A percentile compares a stretch with the other conserved stretches of the same genome.
These are phyloP conservation scores for Trochalopteron elliotii DNA, from an alignment of 2,113 vertebrate species.

Conservation along the genomic window DNA sequence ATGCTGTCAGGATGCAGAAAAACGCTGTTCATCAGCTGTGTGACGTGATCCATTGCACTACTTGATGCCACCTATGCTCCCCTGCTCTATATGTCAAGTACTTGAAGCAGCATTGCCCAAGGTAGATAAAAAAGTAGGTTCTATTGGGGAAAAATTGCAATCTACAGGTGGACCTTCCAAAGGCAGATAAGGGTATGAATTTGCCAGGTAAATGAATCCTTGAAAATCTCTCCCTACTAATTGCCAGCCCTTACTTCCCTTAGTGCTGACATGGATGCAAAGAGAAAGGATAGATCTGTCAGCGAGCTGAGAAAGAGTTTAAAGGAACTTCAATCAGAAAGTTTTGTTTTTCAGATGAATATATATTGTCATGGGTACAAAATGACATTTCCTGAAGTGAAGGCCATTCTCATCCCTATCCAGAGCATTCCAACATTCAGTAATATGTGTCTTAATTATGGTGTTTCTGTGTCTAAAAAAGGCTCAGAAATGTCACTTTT, in stretches of 20 bases:
- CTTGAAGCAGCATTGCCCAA: not conserved
- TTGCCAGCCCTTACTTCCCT: not conserved
- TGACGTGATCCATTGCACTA: not conserved
- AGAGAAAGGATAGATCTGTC: not conserved
- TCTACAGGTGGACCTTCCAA: not conserved
- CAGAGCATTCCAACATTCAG: not conserved
- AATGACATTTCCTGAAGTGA: slow-evolving; percentile 44
- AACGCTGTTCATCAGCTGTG: not conserved
- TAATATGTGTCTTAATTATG: slow-evolving; percentile 49
- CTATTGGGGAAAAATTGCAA: not conserved
- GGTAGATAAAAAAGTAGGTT: not conserved
- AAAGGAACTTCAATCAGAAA: slow-evolving; percentile 14
- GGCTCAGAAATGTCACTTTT: slow-evolving; percentile 52
- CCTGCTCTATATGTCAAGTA: not conserved
- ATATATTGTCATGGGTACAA: slow-evolving; percentile 2
- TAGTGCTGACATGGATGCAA: not conserved
- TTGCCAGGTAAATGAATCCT: not conserved
- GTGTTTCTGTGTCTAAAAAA: slow-evolving; percentile 14
- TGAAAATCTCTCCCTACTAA: not conserved
- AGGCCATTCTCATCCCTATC: slow-evolving; percentile 10
- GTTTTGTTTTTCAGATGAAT: slow-evolving; percentile 37
- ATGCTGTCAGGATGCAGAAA: not conserved
- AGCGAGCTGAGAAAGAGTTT: not conserved
- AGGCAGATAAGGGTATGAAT: not conserved
- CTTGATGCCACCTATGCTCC: not conserved